phyloP scores from a whole-genome alignment of 2,797 vertebrate genomes.

The Threskiornis aethiopicus region DNA sequence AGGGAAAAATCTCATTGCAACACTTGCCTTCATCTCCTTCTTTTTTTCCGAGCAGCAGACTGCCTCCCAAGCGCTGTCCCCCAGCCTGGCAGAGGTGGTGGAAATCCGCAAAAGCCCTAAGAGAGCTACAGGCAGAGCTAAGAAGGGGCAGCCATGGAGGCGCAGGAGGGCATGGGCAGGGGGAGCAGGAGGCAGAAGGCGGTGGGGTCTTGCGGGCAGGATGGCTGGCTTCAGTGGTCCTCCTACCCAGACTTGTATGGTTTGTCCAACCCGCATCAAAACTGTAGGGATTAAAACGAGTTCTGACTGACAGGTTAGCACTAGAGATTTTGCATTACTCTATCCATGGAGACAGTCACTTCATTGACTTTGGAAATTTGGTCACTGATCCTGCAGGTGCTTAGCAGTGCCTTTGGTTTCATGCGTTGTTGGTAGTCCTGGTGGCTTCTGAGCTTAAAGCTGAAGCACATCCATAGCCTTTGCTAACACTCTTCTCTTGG shows the following conservation, averaged over 20 bases:
- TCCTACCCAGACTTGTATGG: neutral
- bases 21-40: neutral
- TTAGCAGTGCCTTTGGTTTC: neutral
- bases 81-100: neutral
- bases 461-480: neutral
- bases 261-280: neutral
- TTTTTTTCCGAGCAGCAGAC: neutral
- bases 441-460: neutral
- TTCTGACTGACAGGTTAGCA: neutral
- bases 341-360: neutral
- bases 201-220: fast-evolving
- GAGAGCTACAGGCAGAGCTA: neutral
- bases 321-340: neutral
- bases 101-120: neutral
- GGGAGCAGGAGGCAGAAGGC: neutral
- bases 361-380: neutral
- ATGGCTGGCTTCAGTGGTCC: neutral
- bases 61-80: neutral
- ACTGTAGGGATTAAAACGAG: neutral
- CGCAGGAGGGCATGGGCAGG: fast-evolving
- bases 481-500: neutral
- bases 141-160: neutral
- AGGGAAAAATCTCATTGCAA: neutral
- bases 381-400: neutral
- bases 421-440: fast-evolving